Conservation (phyloP, 2,797 vertebrate species). For the Lagorchestes hirsutus region DNA sequence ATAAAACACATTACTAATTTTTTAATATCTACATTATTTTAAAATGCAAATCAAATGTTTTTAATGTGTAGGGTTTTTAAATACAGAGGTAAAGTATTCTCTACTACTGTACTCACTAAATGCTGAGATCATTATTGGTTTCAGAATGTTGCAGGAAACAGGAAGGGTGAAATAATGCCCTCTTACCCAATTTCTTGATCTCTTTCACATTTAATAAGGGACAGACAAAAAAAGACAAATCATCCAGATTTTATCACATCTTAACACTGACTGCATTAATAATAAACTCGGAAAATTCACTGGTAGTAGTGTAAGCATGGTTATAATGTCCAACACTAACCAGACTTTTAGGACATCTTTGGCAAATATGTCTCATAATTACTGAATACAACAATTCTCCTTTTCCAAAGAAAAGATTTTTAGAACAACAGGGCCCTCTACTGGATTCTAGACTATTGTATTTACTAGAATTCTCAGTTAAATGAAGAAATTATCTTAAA, state of each 20-base stretch:
- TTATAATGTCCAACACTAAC: constrained; percentile 37
- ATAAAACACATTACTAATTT: not conserved
- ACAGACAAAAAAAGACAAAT: not conserved
- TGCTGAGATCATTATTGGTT: not conserved
- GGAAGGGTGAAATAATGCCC: not conserved
- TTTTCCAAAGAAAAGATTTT: constrained; percentile 9
- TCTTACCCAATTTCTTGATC: not conserved
- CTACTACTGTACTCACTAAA: not conserved
- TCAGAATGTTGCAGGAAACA: not conserved
- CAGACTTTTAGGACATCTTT: constrained; percentile 79
- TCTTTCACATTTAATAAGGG: not conserved
- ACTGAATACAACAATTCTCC: not conserved
- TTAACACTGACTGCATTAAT: constrained; percentile 79
- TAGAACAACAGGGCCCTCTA: constrained; percentile 77
- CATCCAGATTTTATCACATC: constrained; percentile 69
- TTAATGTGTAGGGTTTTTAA: not conserved
- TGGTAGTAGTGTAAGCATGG: constrained; percentile 69
- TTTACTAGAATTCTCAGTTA: not conserved
- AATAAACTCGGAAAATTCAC: constrained; percentile 81
- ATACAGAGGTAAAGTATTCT: not conserved
- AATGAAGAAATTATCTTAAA: not conserved
- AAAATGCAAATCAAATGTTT: not conserved
- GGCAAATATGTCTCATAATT: constrained; percentile 75
- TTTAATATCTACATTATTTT: not conserved
- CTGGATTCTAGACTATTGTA: constrained; percentile 17